Conservation (phyloP, 2,113 vertebrate species). For the Lycaon pictus region DNA sequence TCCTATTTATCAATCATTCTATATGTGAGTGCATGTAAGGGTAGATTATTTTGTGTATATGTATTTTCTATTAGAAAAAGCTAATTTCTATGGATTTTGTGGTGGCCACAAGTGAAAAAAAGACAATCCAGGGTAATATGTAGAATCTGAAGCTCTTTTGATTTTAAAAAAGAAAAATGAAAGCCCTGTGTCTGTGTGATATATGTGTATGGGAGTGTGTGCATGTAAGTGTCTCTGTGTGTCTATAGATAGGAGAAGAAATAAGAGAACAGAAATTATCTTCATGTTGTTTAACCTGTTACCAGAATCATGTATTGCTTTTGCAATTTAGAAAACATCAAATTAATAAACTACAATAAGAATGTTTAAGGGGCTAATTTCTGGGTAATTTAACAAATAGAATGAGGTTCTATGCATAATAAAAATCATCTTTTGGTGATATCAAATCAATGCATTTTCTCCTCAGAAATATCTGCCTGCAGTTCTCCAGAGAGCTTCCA, state of each 20-base stretch:
- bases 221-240: not conserved
- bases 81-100: conserved; percentile 34
- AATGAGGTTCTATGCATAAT: not conserved
- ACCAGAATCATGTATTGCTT: not conserved
- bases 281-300: conserved; percentile 6
- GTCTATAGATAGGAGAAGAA: not conserved
- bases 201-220: not conserved
- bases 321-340: conserved; percentile 6
- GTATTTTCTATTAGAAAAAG: conserved; percentile 12
- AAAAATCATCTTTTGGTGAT: not conserved
- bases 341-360: not conserved
- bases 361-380: not conserved
- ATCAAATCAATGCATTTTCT: not conserved
- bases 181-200: not conserved
- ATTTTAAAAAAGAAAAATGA: not conserved
- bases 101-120: not conserved
- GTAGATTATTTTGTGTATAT: not conserved
- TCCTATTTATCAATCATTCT: not conserved
- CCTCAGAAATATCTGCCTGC: not conserved
- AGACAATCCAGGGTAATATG: not conserved
- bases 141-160: not conserved
- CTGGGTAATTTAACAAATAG: not conserved
- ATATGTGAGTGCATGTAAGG: not conserved
- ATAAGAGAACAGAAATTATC: not conserved
- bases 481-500: not conserved